phyloP scores from a whole-genome alignment of 2,113 vertebrate species.

The Onychorhynchus coronatus region DNA sequence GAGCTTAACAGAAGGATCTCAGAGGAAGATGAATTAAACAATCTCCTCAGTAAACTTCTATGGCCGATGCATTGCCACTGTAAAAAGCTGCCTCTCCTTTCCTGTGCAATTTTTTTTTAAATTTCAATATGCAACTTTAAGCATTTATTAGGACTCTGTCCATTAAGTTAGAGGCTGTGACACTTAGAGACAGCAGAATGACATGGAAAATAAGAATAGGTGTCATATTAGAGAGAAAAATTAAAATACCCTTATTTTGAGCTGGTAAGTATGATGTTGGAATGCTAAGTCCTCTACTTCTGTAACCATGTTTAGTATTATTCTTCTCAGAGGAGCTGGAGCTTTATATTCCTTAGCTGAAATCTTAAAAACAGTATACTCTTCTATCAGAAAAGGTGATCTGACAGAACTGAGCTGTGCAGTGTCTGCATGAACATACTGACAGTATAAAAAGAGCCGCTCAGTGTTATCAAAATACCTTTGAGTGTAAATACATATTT shows the following conservation, averaged over 20 bases:
- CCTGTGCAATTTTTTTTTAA: not conserved
- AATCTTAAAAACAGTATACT: not conserved
- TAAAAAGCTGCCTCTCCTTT: not conserved
- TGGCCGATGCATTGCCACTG: not conserved
- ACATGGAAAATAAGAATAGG: not conserved
- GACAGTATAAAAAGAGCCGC: not conserved
- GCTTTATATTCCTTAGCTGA: not conserved
- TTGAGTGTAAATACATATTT: constrained; percentile 3
- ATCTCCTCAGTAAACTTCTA: not conserved
- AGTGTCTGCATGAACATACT: not conserved
- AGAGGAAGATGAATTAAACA: not conserved
- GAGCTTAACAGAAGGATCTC: not conserved
- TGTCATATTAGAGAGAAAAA: not conserved
- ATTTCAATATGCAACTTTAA: not conserved
- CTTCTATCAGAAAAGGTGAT: not conserved
- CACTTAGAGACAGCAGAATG: not conserved
- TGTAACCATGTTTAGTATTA: not conserved
- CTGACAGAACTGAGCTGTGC: not conserved
- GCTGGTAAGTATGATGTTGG: not conserved
- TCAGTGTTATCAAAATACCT: not conserved
- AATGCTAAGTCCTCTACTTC: not conserved
- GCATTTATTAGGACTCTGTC: not conserved
- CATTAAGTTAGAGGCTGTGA: not conserved
- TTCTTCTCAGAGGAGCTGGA: not conserved
- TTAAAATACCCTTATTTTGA: not conserved